phyloP scores from a whole-genome alignment of 2,888 invertebrate species.

The Tridacna crocea region DNA sequence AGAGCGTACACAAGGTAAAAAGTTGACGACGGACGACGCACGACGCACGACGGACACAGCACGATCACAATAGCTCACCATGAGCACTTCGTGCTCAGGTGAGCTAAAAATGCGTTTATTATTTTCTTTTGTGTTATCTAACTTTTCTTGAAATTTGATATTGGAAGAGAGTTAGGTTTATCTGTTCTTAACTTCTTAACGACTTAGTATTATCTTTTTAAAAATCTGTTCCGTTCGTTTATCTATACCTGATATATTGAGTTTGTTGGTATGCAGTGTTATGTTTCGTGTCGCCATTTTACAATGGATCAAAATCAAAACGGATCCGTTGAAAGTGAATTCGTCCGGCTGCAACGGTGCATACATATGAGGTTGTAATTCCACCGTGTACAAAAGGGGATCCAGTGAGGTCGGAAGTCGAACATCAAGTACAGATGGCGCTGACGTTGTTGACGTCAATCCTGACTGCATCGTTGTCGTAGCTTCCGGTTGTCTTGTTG shows the following conservation, averaged over 20 bases:
- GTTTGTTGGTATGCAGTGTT: constrained; percentile 72
- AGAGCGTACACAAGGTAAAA: no score
- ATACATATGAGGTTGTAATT: constrained; percentile 77
- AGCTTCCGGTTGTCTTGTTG: constrained; percentile 15
- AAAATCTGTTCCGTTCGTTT: background rate
- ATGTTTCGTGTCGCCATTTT: constrained; percentile 59
- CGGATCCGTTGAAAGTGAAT: constrained; percentile 75
- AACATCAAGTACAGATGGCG: constrained; percentile 63
- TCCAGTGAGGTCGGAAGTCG: constrained; percentile 72
- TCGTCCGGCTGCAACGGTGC: constrained; percentile 57
- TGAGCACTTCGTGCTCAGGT: no score
- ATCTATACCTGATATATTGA: constrained; percentile 62
- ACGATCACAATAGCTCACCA: no score
- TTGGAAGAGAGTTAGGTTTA: background rate
- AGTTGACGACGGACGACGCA: no score
- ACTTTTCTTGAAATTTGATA: no score
- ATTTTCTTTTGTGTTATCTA: no score
- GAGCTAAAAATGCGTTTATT: no score
- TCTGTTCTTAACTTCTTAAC: background rate
- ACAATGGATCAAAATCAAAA: constrained; percentile 67
- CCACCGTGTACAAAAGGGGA: constrained; percentile 76
- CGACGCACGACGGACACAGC: no score
- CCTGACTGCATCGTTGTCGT: constrained; percentile 22
- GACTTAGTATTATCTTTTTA: background rate
- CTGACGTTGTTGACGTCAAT: constrained; percentile 41